phyloP scores from a whole-genome alignment of 2,113 vertebrate genomes.

The Tautogolabrus adspersus region DNA sequence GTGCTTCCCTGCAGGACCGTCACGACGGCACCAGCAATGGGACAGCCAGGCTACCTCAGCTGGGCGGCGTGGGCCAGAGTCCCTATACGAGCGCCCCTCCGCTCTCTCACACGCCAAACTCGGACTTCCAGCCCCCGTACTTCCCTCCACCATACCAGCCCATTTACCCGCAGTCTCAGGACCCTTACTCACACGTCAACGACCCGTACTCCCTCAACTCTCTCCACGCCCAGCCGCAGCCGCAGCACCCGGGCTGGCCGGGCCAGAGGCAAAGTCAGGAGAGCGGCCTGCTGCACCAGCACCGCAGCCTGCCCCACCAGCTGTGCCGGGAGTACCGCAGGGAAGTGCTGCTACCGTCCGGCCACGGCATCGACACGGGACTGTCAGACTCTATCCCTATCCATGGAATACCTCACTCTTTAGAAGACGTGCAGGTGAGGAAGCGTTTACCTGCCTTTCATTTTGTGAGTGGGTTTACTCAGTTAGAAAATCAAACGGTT shows the following conservation, averaged over 20 bases:
- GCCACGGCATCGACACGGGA: constrained; percentile 94
- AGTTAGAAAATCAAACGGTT: background rate
- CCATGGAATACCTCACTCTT: constrained; percentile 97
- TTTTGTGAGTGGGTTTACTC: background rate
- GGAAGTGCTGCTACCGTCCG: constrained; percentile 95
- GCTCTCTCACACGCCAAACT: constrained; percentile 95
- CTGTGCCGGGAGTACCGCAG: constrained; percentile 97
- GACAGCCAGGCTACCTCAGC: constrained; percentile 94
- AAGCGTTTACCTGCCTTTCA: background rate
- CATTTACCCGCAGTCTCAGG: constrained; percentile 98
- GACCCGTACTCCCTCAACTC: constrained; percentile 98
- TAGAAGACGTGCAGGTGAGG: constrained; percentile 98
- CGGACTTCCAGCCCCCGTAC: constrained; percentile 96
- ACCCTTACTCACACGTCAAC: constrained; percentile 98
- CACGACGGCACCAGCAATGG: constrained; percentile 97
- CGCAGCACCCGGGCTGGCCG: constrained; percentile 97
- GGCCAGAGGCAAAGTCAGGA: constrained; percentile 97
- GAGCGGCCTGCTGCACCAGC: constrained; percentile 94
- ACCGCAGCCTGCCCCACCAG: constrained; percentile 94
- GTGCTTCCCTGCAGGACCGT: constrained; percentile 86
- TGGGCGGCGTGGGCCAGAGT: constrained; percentile 96
- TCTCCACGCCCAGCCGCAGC: constrained; percentile 94
- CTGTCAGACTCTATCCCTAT: constrained; percentile 93
- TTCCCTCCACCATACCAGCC: constrained; percentile 97
- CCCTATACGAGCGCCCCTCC: constrained; percentile 96